Conservation (phyloP, 1,140 invertebrate genomes). For the Cotesia glomerata region DNA sequence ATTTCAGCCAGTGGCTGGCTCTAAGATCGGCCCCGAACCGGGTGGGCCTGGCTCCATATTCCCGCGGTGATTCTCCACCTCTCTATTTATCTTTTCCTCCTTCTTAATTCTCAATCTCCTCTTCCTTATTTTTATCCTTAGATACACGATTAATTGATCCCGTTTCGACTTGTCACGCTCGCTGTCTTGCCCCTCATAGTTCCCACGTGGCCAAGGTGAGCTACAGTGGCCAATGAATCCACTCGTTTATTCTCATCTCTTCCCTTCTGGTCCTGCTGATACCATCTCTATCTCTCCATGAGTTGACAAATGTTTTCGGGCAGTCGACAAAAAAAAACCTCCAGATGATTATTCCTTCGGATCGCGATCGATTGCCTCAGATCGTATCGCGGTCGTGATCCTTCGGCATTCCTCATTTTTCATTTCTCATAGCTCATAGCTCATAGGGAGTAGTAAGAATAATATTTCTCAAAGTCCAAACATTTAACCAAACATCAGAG, state of each 20-base stretch:
- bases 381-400: conserved; percentile 12
- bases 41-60: conserved; percentile 19
- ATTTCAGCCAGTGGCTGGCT: conserved; percentile 22
- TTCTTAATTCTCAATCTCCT: background rate
- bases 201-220: background rate
- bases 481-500: too few relatives aligned
- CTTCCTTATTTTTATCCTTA: background rate
- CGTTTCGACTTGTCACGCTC: conserved; percentile 19
- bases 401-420: background rate
- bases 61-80: conserved; percentile 23
- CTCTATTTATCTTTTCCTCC: conserved; percentile 14
- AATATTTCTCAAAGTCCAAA: too few relatives aligned
- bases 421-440: background rate
- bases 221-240: conserved; percentile 22
- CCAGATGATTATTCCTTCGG: conserved; percentile 2
- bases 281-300: conserved; percentile 18
- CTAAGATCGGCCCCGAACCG: background rate
- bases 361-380: conserved; percentile 23
- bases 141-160: conserved; percentile 26
- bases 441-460: too few relatives aligned
- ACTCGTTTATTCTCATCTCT: conserved; percentile 6
- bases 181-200: conserved; percentile 7
- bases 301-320: conserved; percentile 31
- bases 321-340: background rate
- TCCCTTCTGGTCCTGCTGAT: conserved; percentile 1